Evolutionary conservation across 37 sponge, comb jelly and placozoan genomes (phyloP).

Genomic region (Aplysina aerophoba): DNA sequence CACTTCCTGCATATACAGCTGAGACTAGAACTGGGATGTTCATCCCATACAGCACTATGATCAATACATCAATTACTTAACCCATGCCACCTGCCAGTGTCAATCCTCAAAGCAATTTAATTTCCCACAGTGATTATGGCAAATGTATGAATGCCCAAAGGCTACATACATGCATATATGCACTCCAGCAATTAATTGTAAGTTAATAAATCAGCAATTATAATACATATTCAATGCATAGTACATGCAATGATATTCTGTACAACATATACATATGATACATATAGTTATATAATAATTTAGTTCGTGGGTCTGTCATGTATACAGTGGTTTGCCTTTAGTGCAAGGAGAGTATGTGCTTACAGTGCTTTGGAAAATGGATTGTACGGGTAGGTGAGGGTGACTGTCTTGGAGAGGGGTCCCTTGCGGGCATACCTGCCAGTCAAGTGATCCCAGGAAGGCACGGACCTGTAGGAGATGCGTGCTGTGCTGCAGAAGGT

Average conservation of each 20-base stretch:
- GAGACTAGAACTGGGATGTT: too few species aligned
- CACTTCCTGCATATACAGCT: too few species aligned
- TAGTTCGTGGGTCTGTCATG: background rate
- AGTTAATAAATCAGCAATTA: too few species aligned
- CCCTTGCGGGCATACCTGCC: conserved; percentile 32
- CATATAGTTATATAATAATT: background rate
- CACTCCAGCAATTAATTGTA: too few species aligned
- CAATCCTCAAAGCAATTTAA: background rate
- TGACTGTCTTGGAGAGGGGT: conserved; percentile 65
- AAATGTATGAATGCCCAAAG: too few species aligned
- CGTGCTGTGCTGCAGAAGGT: conserved; percentile 58
- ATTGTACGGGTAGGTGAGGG: conserved; percentile 72
- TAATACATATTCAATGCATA: too few species aligned
- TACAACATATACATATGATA: background rate
- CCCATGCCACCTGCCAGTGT: too few species aligned
- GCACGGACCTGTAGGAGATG: conserved; percentile 42
- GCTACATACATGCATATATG: too few species aligned
- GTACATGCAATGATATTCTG: too few species aligned
- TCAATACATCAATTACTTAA: too few species aligned
- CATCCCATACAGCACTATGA: too few species aligned
- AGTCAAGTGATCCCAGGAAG: background rate
- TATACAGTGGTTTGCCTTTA: background rate
- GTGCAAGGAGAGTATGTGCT: conserved; percentile 31
- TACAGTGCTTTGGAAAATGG: conserved; percentile 30
- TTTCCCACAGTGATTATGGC: background rate